Conservation (phyloP, 2,113 vertebrate genomes). For the Pollimyrus isidori region DNA sequence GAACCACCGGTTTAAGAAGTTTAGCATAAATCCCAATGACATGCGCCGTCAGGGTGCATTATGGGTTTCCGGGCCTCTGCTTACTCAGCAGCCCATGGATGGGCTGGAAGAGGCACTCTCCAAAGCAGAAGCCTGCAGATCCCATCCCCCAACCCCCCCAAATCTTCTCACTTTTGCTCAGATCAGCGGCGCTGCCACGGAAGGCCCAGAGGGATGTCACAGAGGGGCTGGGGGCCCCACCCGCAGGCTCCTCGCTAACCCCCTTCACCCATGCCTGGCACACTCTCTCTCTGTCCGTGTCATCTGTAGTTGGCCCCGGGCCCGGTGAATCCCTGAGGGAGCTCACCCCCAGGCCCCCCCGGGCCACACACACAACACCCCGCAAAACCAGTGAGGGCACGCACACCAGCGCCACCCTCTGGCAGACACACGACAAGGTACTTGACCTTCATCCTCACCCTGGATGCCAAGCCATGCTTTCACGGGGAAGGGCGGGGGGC, state of each 20-base stretch:
- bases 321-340: neutral
- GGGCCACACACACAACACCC: neutral
- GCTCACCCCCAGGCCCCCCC: neutral
- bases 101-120: slow-evolving; percentile 48
- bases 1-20: slow-evolving; percentile 54
- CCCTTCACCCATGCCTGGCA: neutral
- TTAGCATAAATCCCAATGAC: slow-evolving; percentile 74
- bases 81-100: slow-evolving; percentile 66
- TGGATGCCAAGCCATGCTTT: neutral
- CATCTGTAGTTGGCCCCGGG: neutral
- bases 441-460: slow-evolving; percentile 42
- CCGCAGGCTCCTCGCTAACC: slow-evolving; percentile 29
- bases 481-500: slow-evolving; percentile 2
- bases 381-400: slow-evolving; percentile 9
- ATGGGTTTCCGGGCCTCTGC: slow-evolving; percentile 54
- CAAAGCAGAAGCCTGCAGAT: slow-evolving; percentile 51
- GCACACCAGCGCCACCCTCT: slow-evolving; percentile 10
- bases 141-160: neutral
- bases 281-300: slow-evolving; percentile 21
- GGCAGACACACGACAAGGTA: slow-evolving; percentile 54
- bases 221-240: slow-evolving; percentile 46
- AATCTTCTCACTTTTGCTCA: neutral
- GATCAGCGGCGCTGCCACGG: slow-evolving; percentile 25
- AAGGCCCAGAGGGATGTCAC: slow-evolving; percentile 55
- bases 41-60: slow-evolving; percentile 71